Evolutionary conservation across 2,888 invertebrate species (phyloP).

Genomic region (Cistogaster globosa): DNA sequence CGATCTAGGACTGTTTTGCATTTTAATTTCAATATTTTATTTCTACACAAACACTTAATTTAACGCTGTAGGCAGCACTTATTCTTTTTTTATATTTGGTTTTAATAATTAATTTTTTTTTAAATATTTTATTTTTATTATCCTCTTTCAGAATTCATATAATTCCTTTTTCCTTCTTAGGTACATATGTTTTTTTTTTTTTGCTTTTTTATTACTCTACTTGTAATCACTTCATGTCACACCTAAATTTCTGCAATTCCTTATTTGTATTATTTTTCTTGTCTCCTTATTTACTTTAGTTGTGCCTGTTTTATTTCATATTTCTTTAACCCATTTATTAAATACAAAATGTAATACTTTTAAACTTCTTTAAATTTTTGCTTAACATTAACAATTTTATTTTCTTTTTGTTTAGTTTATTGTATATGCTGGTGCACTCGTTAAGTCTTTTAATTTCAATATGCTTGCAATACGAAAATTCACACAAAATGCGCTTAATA

Average conservation of each 20-base stretch:
- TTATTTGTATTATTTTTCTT: constrained; percentile 53
- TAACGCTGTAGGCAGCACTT: neutral
- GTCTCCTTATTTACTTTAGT: constrained; percentile 33
- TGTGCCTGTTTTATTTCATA: constrained; percentile 38
- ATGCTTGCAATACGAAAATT: constrained; percentile 46
- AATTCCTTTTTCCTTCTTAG: constrained; percentile 12
- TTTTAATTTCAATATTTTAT: constrained; percentile 40
- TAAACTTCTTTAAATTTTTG: constrained; percentile 26
- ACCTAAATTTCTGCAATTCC: constrained; percentile 64
- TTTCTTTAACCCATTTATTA: constrained; percentile 35
- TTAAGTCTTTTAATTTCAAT: constrained; percentile 57
- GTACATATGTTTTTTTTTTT: neutral
- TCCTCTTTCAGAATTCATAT: constrained; percentile 20
- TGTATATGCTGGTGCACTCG: constrained; percentile 50
- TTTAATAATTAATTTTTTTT: neutral
- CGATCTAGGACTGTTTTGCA: constrained; percentile 78
- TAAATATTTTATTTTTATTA: constrained; percentile 5
- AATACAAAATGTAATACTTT: constrained; percentile 5
- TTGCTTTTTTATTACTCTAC: constrained; percentile 36
- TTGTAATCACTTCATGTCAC: constrained; percentile 65
- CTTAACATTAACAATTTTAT: constrained; percentile 32
- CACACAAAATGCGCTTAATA: constrained; percentile 59
- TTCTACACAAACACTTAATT: constrained; percentile 10
- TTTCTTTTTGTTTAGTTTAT: constrained; percentile 27
- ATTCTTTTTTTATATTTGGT: neutral